Base-by-base conservation (phyloP, 2,888 invertebrate species). In the Acanthopleura granulata region DNA sequence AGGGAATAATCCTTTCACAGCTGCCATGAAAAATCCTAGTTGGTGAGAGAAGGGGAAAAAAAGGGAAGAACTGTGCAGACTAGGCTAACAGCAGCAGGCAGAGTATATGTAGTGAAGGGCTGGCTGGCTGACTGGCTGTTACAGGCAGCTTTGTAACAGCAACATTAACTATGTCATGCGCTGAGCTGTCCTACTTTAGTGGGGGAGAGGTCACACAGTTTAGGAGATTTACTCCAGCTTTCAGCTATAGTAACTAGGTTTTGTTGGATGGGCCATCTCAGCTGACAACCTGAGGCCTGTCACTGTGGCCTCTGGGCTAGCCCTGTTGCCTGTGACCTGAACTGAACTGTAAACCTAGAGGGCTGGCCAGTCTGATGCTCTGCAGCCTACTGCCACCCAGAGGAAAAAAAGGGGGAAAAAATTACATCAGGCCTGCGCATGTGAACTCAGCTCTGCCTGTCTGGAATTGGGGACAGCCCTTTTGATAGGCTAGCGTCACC, bases 381-480 rank as follows among this genome's bases (percentile, higher is more conserved):
- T 12, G 12, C 57, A 57, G 57, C n/a, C 57, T 57, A 22, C 12
- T 57, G 1, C 57, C 57, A 57, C 57, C 18, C 57, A 57, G 57
- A 6, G 40, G 40, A 6, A 57, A 22, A 57, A 22, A 57, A n/a
- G n/a, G 57, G 57, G 57, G 57, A 57, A 57, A 22, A 66, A 66
- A 66, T 66, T 66, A 66, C 66, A 66, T 66, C 66, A 66, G 66
- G 25, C 25, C 66, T 66, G 66, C 66, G 66, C 66, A 66, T 66
- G 66, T 66, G 66, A 27, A 66, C 66, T 66, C 27, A 22, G 25
- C 66, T 66, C 22, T 15, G 25, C 22, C 29, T 62, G 62, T 62
- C 62, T 66, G 66, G 27, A 16, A 22, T 66, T 16, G 66, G 25
- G 29, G 29, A 66, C 29, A 66, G 66, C 18, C 66, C 66, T 12